These are phyloP conservation scores for Temnothorax unifasciatus DNA, from an alignment of 2,888 invertebrate species.

Conservation along the genomic window DNA sequence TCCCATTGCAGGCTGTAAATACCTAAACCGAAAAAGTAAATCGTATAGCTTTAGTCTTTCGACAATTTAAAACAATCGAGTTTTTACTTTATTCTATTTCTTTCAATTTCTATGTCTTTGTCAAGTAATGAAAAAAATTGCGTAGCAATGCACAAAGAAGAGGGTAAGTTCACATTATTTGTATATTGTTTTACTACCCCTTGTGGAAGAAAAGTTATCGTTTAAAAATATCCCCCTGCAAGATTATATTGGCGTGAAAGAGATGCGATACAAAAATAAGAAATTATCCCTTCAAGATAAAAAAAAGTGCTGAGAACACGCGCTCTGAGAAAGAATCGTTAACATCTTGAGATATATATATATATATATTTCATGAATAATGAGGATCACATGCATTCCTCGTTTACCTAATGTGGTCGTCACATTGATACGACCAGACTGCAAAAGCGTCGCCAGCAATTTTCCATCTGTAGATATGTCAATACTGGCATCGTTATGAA, in stretches of 20 bases:
- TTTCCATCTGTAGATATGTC: constrained; percentile 94
- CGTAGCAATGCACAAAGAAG: background rate
- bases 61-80: background rate
- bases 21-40: constrained; percentile 86
- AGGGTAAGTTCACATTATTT: background rate
- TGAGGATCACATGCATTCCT: background rate
- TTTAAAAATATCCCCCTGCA: constrained; percentile 18
- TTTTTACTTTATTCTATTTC: background rate
- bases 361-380: background rate
- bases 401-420: constrained; percentile 91
- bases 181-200: background rate
- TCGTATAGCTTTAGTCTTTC: background rate
- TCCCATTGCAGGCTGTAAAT: constrained; percentile 93
- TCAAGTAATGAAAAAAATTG: background rate
- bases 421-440: constrained; percentile 90
- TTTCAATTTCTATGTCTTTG: background rate
- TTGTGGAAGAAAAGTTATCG: background rate
- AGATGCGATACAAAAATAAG: constrained; percentile 22
- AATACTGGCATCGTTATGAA: constrained; percentile 95
- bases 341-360: background rate
- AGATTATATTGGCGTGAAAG: constrained; percentile 18
- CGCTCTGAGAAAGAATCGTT: background rate
- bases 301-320: background rate
- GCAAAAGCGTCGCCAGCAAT: constrained; percentile 92
- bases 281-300: constrained; percentile 10